Conservation (phyloP, 30 jellyfish, hydroid and myxozoan genomes). For the Hydractinia echinata region DNA sequence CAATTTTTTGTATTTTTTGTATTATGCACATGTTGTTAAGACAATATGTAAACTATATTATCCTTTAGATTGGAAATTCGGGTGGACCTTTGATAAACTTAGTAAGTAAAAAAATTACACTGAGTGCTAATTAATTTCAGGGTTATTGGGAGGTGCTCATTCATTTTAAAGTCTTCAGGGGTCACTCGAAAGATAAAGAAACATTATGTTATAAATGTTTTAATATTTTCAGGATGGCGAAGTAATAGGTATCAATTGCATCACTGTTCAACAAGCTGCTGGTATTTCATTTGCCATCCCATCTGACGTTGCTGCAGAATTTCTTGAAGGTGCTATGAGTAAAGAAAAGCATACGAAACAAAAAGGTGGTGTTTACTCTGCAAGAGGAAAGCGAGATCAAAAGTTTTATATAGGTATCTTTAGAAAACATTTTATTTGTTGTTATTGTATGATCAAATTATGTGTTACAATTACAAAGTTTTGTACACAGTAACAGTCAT, state of each 20-base stretch:
- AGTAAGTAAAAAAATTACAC: conserved; percentile 39
- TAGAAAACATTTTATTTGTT: background rate
- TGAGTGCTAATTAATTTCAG: background rate
- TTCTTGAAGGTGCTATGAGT: conserved; percentile 60
- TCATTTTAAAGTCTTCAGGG: background rate
- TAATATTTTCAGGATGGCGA: conserved; percentile 79
- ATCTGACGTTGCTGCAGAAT: conserved; percentile 67
- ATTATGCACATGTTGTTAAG: background rate
- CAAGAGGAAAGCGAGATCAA: conserved; percentile 37
- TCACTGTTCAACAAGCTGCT: conserved; percentile 89
- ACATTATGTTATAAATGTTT: background rate
- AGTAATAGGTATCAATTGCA: conserved; percentile 92
- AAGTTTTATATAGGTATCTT: conserved; percentile 78
- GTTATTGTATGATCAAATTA: background rate
- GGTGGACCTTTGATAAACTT: conserved; percentile 96
- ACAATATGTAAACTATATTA: background rate
- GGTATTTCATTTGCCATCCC: conserved; percentile 98
- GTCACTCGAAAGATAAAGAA: background rate
- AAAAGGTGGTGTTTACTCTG: conserved; percentile 7
- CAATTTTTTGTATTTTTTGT: background rate
- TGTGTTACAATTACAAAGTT: background rate
- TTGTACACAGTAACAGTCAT: too few species aligned
- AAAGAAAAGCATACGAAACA: conserved; percentile 19
- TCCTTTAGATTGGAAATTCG: conserved; percentile 89
- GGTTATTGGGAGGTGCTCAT: background rate